Evolutionary conservation across 2,888 invertebrate species (phyloP).

Genomic region (Phortica okadai): DNA sequence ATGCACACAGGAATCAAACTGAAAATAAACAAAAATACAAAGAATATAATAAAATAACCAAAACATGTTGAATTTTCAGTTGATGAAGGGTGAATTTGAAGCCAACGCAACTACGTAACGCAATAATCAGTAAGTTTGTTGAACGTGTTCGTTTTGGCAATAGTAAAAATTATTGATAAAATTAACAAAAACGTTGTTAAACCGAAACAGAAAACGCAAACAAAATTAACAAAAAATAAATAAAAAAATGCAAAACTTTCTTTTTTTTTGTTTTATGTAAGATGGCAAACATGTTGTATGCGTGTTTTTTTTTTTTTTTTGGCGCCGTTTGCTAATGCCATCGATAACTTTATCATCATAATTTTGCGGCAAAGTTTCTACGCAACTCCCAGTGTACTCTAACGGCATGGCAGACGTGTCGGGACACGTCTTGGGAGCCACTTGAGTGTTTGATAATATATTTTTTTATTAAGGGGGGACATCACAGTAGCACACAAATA

Average conservation of each 20-base stretch:
- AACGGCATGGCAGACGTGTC: neutral
- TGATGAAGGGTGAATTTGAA: no score
- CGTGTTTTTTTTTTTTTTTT: neutral
- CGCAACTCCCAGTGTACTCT: slow-evolving; percentile 24
- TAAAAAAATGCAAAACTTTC: slow-evolving; percentile 9
- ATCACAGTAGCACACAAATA: no score
- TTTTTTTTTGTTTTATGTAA: neutral
- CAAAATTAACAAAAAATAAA: neutral
- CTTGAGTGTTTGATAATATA: slow-evolving; percentile 46
- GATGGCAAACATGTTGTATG: no score
- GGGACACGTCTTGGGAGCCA: slow-evolving; percentile 8
- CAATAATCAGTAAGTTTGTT: slow-evolving; percentile 67
- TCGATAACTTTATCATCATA: slow-evolving; percentile 63
- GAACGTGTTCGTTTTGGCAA: slow-evolving; percentile 55
- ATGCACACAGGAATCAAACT: no score
- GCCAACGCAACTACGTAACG: slow-evolving; percentile 51
- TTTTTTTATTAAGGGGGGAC: slow-evolving; percentile 63
- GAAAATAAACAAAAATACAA: no score
- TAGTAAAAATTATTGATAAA: slow-evolving; percentile 23
- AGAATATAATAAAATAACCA: neutral
- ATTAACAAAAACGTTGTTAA: slow-evolving; percentile 22
- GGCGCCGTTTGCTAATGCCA: slow-evolving; percentile 52
- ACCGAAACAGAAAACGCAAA: neutral
- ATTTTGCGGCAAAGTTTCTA: slow-evolving; percentile 45
- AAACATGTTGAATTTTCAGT: neutral